Evolutionary conservation across 2,888 invertebrate genomes (phyloP).

Genomic region (Nowickia ferox): DNA sequence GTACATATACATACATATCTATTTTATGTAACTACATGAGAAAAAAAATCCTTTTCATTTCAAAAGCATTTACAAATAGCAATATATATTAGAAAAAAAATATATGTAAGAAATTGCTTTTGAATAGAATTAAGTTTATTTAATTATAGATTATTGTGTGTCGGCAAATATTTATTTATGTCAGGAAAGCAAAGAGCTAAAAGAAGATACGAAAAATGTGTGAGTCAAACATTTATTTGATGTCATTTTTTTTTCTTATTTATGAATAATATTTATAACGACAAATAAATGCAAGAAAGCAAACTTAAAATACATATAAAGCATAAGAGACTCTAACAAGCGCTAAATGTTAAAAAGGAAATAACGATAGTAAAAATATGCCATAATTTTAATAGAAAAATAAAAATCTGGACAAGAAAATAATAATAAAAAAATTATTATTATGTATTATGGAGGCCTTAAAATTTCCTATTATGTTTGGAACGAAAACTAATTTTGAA

Average conservation of each 20-base stretch:
- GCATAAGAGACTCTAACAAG: neutral
- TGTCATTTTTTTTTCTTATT: slow-evolving; percentile 39
- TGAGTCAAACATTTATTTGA: slow-evolving; percentile 57
- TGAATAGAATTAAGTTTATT: slow-evolving; percentile 2
- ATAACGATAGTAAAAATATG: neutral
- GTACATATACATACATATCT: too few relatives aligned
- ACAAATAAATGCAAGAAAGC: slow-evolving; percentile 9
- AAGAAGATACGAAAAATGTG: slow-evolving; percentile 28
- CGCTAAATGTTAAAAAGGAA: neutral
- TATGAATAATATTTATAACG: neutral
- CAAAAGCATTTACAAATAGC: neutral
- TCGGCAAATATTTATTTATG: slow-evolving; percentile 48
- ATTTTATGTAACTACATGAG: too few relatives aligned
- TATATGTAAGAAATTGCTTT: slow-evolving; percentile 3
- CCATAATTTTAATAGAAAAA: neutral
- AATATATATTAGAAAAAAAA: neutral
- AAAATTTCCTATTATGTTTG: too few relatives aligned
- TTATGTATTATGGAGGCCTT: too few relatives aligned
- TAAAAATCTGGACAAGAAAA: neutral
- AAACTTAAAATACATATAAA: neutral
- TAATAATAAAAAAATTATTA: neutral
- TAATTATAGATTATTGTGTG: slow-evolving; percentile 41
- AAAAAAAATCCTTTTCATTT: neutral
- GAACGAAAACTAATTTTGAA: too few relatives aligned
- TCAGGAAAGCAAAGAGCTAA: slow-evolving; percentile 16